Conservation (phyloP, 2,888 invertebrate species). For the Drosophila gaucha region DNA sequence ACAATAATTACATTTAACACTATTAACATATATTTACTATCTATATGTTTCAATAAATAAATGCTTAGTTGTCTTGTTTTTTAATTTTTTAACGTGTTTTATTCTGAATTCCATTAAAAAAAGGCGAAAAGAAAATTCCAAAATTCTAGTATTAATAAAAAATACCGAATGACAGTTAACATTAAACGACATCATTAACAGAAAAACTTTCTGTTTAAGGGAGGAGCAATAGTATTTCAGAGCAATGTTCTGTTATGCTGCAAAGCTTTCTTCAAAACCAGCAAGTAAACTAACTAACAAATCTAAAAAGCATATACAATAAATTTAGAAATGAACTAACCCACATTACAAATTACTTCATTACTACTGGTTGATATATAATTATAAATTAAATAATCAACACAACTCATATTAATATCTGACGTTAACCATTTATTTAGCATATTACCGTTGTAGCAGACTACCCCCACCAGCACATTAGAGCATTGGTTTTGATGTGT, state of each 20-base stretch:
- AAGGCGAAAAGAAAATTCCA: background rate
- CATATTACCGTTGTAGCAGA: background rate
- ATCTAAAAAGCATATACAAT: no score
- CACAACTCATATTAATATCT: no score
- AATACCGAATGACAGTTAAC: background rate
- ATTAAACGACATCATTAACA: background rate
- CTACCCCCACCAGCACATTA: background rate
- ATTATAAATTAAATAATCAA: no score
- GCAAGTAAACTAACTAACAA: background rate
- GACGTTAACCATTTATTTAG: background rate
- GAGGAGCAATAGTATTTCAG: background rate
- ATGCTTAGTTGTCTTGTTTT: slow-evolving; percentile 57
- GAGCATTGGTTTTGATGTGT: background rate
- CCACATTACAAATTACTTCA: no score
- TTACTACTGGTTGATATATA: no score
- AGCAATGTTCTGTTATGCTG: background rate
- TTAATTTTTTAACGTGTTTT: slow-evolving; percentile 4
- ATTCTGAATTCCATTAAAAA: background rate
- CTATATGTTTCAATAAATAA: slow-evolving; percentile 50
- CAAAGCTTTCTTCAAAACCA: background rate
- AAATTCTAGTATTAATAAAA: background rate
- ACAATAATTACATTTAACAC: slow-evolving; percentile 55
- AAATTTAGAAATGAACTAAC: no score
- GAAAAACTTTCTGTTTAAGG: background rate
- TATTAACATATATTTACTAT: slow-evolving; percentile 39